Evolutionary conservation across 2,888 invertebrate species (phyloP).

Genomic region (Gnatocerus cornutus): DNA sequence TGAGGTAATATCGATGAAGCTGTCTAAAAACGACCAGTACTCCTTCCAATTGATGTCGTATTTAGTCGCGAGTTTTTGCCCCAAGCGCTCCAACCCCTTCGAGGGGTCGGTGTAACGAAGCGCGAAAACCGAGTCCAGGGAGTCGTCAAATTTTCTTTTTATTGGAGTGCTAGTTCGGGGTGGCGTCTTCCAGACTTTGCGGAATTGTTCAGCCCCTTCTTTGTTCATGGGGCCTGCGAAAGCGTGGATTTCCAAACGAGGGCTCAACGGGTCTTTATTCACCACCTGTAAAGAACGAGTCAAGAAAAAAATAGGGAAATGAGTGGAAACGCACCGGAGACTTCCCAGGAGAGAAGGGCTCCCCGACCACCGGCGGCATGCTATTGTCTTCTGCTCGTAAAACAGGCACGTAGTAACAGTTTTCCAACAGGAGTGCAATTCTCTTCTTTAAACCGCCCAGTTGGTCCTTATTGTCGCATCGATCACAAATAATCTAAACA

Average conservation of each 20-base stretch:
- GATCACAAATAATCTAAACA: slow-evolving; percentile 82
- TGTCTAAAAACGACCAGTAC: slow-evolving; percentile 92
- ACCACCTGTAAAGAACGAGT: slow-evolving; percentile 72
- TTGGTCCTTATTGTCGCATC: slow-evolving; percentile 72
- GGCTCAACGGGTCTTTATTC: slow-evolving; percentile 78
- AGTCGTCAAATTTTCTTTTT: slow-evolving; percentile 12
- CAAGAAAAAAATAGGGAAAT: not conserved
- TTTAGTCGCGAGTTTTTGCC: slow-evolving; percentile 82
- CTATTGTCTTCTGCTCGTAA: slow-evolving; percentile 85
- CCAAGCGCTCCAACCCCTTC: slow-evolving; percentile 92
- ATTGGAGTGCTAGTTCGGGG: slow-evolving; percentile 71
- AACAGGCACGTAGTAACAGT: slow-evolving; percentile 91
- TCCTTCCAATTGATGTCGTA: slow-evolving; percentile 89
- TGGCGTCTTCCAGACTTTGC: slow-evolving; percentile 89
- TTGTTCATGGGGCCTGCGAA: slow-evolving; percentile 94
- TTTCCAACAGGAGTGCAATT: slow-evolving; percentile 79
- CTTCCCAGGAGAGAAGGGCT: slow-evolving; percentile 82
- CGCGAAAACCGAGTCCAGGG: slow-evolving; percentile 51
- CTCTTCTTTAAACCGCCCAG: slow-evolving; percentile 70
- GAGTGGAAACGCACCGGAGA: slow-evolving; percentile 81
- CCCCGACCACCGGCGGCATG: slow-evolving; percentile 83
- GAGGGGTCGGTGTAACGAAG: slow-evolving; percentile 77
- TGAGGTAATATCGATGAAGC: slow-evolving; percentile 85
- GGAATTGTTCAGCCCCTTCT: slow-evolving; percentile 80
- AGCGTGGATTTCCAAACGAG: slow-evolving; percentile 85